A percentile compares a stretch with the other conserved stretches of the same genome.
Evolutionary conservation across 2,888 invertebrate species (phyloP).

Genomic region (Hypercompe scribonia): DNA sequence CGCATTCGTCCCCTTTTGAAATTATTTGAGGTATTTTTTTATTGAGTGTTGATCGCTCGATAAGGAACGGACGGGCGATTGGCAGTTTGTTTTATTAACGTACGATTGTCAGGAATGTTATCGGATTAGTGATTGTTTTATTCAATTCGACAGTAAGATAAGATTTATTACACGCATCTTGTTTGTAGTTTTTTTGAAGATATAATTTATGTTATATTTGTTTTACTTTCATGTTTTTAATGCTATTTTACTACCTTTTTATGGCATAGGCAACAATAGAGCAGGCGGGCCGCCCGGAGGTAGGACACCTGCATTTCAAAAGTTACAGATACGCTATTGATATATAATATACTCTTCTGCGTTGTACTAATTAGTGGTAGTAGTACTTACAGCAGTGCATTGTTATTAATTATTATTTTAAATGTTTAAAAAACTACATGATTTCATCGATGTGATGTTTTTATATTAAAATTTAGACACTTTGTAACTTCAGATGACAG

Average conservation of each 20-base stretch:
- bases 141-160: slow-evolving; percentile 21
- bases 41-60: slow-evolving; percentile 20
- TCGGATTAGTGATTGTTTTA: slow-evolving; percentile 38
- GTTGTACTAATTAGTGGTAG: too few relatives aligned
- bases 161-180: slow-evolving; percentile 4
- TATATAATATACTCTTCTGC: too few relatives aligned
- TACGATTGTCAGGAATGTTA: slow-evolving; percentile 49
- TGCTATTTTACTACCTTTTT: not conserved
- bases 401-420: not conserved
- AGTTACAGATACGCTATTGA: too few relatives aligned
- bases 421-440: not conserved
- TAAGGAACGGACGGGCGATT: slow-evolving; percentile 22
- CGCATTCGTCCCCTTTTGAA: slow-evolving; percentile 55
- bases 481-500: not conserved
- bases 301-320: too few relatives aligned
- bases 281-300: too few relatives aligned
- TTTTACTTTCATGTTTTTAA: not conserved
- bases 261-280: not conserved
- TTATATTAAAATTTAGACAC: not conserved
- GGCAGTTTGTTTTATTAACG: slow-evolving; percentile 48
- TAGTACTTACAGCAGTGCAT: too few relatives aligned
- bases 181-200: not conserved
- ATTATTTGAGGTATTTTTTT: slow-evolving; percentile 57
- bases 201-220: not conserved
- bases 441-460: not conserved